Conservation (phyloP, 2,888 invertebrate genomes). For the Rosalia funebris region DNA sequence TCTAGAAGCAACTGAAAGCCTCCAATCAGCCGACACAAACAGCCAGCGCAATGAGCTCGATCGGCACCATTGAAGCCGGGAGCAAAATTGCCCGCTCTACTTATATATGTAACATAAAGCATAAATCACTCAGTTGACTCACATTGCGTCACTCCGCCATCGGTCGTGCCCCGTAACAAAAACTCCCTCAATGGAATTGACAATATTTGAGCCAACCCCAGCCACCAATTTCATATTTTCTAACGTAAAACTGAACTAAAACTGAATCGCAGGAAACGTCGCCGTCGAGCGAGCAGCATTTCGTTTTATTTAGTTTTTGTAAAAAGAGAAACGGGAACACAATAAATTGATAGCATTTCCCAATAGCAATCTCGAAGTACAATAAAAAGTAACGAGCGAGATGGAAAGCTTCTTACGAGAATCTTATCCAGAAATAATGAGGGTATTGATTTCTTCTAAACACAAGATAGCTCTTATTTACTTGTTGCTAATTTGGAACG, state of each 20-base stretch:
- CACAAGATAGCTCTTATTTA: conserved; percentile 13
- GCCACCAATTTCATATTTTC: not conserved
- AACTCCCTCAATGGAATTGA: not conserved
- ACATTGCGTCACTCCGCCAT: too few relatives aligned
- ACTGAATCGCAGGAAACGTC: conserved; percentile 12
- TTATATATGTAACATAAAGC: too few relatives aligned
- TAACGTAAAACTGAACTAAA: not conserved
- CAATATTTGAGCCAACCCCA: not conserved
- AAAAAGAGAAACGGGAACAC: conserved; percentile 14
- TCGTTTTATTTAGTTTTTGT: conserved; percentile 22
- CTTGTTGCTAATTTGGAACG: not conserved
- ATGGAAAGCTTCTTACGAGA: conserved; percentile 31
- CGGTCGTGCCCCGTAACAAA: too few relatives aligned
- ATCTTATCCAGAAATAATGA: conserved; percentile 38
- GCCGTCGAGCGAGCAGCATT: conserved; percentile 2
- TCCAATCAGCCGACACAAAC: too few relatives aligned
- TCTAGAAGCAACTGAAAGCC: too few relatives aligned
- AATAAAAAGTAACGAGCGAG: conserved; percentile 34
- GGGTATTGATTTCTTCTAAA: conserved; percentile 35
- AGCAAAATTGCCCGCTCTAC: too few relatives aligned
- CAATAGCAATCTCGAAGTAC: conserved; percentile 31
- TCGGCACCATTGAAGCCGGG: too few relatives aligned
- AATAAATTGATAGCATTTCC: conserved; percentile 37
- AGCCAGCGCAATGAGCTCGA: too few relatives aligned
- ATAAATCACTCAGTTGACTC: too few relatives aligned